phyloP scores from a whole-genome alignment of 2,888 invertebrate species.

The Leucophora obtusa region DNA sequence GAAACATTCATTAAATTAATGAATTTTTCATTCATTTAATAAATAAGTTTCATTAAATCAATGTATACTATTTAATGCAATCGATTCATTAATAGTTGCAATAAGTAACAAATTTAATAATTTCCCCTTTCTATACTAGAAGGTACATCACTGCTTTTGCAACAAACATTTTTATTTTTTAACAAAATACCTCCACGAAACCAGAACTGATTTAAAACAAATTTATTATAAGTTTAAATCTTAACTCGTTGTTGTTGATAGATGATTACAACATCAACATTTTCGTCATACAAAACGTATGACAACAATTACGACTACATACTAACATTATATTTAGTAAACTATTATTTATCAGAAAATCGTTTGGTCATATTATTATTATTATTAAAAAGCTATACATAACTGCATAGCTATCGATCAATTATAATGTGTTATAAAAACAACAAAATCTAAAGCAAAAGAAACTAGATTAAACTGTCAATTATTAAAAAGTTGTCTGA shows the following conservation, averaged over 20 bases:
- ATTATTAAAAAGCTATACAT: slow-evolving; percentile 47
- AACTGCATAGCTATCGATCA: slow-evolving; percentile 14
- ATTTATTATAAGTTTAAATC: slow-evolving; percentile 48
- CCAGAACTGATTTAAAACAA: slow-evolving; percentile 58
- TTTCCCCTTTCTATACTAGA: no score
- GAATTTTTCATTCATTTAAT: no score
- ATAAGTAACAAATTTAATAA: no score
- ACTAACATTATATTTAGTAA: not conserved
- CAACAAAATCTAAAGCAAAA: slow-evolving; percentile 6
- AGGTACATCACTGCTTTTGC: slow-evolving; percentile 9
- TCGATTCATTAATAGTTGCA: no score
- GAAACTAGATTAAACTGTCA: slow-evolving; percentile 64
- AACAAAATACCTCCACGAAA: slow-evolving; percentile 41
- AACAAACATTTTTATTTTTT: not conserved
- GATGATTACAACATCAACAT: slow-evolving; percentile 59
- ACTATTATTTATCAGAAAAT: not conserved
- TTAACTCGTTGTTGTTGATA: slow-evolving; percentile 52
- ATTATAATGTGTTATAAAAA: slow-evolving; percentile 6
- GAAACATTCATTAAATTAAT: no score
- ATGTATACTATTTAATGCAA: no score
- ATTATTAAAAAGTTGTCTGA: slow-evolving; percentile 59
- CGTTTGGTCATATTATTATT: slow-evolving; percentile 6
- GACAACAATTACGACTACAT: slow-evolving; percentile 30
- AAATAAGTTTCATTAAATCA: no score
- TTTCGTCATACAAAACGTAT: slow-evolving; percentile 43